These are phyloP conservation scores for Fundulus diaphanus DNA, from an alignment of 2,797 vertebrate species.

Conservation along the genomic window DNA sequence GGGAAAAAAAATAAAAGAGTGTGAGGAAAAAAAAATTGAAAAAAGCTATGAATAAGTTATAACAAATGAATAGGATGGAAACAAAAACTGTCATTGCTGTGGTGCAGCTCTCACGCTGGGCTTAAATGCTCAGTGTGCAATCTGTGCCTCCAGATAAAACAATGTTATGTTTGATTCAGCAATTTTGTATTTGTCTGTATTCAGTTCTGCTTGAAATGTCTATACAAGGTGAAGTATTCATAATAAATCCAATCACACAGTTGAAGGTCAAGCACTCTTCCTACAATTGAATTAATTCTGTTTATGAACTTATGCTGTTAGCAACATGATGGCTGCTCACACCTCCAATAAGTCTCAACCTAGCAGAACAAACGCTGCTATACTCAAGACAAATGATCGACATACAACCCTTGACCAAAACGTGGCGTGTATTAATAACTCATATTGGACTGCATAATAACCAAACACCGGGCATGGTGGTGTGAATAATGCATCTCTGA, in stretches of 20 bases:
- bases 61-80: slow-evolving; percentile 48
- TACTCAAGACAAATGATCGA: slow-evolving; percentile 4
- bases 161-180: background rate
- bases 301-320: background rate
- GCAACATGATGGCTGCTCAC: background rate
- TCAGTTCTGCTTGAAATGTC: background rate
- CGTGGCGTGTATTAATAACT: background rate
- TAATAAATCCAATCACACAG: background rate
- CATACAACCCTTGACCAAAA: slow-evolving; percentile 8
- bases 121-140: slow-evolving; percentile 18
- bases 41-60: slow-evolving; percentile 63
- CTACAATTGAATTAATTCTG: background rate
- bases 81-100: slow-evolving; percentile 34
- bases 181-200: background rate
- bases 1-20: too few species aligned
- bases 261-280: background rate
- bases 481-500: slow-evolving; percentile 6
- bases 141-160: slow-evolving; percentile 30
- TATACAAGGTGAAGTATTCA: background rate
- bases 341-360: background rate
- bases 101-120: slow-evolving; percentile 6
- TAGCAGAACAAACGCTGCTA: background rate
- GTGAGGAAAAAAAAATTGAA: slow-evolving; percentile 39
- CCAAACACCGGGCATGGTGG: background rate
- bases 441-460: background rate